Evolutionary conservation across 2,113 vertebrate genomes (phyloP), one percentile per base, ranked within the genome.

Genomic region (Nerophis lumbriciformis): DNA sequence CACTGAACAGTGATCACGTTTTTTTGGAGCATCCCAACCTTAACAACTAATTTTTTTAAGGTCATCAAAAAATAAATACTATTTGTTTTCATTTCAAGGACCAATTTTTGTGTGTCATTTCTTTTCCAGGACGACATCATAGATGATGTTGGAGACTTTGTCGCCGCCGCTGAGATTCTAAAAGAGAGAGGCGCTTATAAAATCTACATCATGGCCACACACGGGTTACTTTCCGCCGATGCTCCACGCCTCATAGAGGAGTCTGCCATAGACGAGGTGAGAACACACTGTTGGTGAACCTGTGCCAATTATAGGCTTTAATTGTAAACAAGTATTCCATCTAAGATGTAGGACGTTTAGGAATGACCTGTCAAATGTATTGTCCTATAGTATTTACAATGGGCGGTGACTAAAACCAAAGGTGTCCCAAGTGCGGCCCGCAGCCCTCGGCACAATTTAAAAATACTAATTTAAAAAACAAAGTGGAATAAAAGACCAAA

Each of bases 141-240:
- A 0, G 97, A 99, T 19, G 96, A 98, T 0, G 94, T 98, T 14
- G 95, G 98, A 74, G 94, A 95, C 80, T 99, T 97, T 71, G 94
- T 99, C 1, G 96, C 96, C 1, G 94, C 97, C 6, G 96, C 97
- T 1, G 97, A 99, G 87, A 97, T 97, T 79, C 91, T 99, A 75
- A 99, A 99, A 69, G 97, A 99, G 69, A 92, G 95, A 10, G 97
- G 97, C 1, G 96, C 97, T 1, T 99, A 99, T 78, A 99, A 98
- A 81, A 98, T 99, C 58, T 99, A 96, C 8, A 93, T 99, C 73
- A 99, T 99, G 97, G 97, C 96, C 37, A 99, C 97, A 2, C 97
- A 99, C 0, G 97, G 97, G 62, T 90, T 99, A 37, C 87, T 99
- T 83, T 99, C 96, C 4, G 95, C 94, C 0, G 97, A 99, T 6